Percentiles rank a stretch among this genome's conserved stretches.
Evolutionary conservation across 2,888 invertebrate species (phyloP).

Genomic region (Thelaira solivaga): DNA sequence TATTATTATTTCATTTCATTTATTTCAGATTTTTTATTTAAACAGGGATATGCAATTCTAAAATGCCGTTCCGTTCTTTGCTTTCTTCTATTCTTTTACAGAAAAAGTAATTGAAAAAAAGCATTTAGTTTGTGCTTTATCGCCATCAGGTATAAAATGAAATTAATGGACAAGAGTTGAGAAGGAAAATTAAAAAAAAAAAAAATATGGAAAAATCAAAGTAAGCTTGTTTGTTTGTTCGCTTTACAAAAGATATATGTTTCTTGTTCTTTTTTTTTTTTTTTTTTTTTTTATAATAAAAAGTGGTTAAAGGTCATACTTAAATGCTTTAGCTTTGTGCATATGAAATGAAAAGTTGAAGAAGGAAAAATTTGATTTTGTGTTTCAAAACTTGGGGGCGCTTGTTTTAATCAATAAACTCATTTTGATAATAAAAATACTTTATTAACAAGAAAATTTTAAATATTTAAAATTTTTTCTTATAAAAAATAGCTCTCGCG

Average conservation of each 20-base stretch:
- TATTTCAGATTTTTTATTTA: no score
- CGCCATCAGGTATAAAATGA: constrained; percentile 45
- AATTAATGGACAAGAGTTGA: constrained; percentile 22
- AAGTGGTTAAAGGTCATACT: constrained; percentile 37
- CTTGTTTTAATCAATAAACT: no score
- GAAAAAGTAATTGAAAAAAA: constrained; percentile 5
- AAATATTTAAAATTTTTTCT: no score
- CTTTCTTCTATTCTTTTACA: background rate
- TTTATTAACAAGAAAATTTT: no score
- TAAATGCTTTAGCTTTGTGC: background rate
- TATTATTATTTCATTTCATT: constrained; percentile 8
- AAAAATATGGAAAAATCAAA: constrained; percentile 19
- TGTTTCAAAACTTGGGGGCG: background rate
- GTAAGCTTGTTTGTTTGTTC: constrained; percentile 19
- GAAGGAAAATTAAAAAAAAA: no score
- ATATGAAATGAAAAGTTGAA: constrained; percentile 32
- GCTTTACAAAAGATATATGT: no score
- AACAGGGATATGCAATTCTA: no score
- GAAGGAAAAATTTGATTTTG: background rate
- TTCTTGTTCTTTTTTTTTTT: no score
- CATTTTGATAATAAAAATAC: no score
- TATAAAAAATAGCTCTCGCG: no score
- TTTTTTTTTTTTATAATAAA: background rate
- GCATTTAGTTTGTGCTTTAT: constrained; percentile 29
- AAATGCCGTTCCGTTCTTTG: background rate